Base-by-base conservation (phyloP, 2,797 vertebrate genomes). In the Gymnopithys bicolor region DNA sequence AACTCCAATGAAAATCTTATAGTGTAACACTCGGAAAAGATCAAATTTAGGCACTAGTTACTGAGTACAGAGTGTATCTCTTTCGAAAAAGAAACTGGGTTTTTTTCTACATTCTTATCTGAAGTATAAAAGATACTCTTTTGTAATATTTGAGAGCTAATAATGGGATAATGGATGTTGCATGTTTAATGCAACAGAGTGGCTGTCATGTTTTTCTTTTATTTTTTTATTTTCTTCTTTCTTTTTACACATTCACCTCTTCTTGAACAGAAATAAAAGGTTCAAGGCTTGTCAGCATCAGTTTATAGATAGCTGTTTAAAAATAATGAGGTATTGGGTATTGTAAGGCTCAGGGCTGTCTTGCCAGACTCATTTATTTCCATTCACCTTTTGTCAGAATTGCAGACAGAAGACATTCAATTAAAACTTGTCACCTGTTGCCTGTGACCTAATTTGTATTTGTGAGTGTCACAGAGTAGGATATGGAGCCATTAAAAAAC, bases 251-350 rank as follows among this genome's bases (percentile, higher is more conserved):
- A 97, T 96, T 97, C 82, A 89, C 96, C 93, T 96, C 95, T 94
- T 98, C 95, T 96, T 97, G 96, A 97, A 95, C 96, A 97, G 97
- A 97, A 98, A 98, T 97, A 98, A 98, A 98, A 98, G 97, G 97
- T 97, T 98, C 97, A 97, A 97, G 96, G 90, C 98, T 98, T 98
- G 98, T 98, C 98, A 98, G 96, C 97, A 98, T 98, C 97, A 97
- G 98, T 98, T 98, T 98, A 98, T 98, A 98, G 98, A 98, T 98
- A 98, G 98, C 97, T 98, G 97, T 98, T 98, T 98, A 98, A 97
- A 98, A 98, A 98, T 98, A 98, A 98, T 98, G 98, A 98, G 98
- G 97, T 98, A 98, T 98, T 97, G 98, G 97, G 96, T 97, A 98
- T 98, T 98, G 97, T 98, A 97, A 97, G 93, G 97, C 98, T 98